Evolutionary conservation across 2,797 vertebrate genomes (phyloP).

Genomic region (Acomys russatus): DNA sequence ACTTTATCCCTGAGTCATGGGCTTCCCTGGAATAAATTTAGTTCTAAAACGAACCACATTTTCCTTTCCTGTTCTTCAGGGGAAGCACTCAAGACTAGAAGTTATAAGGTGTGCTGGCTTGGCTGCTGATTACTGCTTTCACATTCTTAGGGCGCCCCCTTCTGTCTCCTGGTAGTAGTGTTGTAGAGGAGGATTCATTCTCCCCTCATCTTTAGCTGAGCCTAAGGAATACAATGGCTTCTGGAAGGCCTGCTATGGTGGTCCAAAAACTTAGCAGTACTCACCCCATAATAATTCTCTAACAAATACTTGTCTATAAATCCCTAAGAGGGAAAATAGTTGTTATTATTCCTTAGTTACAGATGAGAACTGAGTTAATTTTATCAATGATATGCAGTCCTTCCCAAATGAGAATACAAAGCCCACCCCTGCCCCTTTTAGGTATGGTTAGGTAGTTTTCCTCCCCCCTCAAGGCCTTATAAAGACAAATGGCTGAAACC

Average conservation of each 20-base stretch:
- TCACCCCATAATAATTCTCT: background rate
- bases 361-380: background rate
- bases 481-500: background rate
- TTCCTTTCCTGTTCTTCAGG: conserved; percentile 39
- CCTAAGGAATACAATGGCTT: no score
- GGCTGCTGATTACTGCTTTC: conserved; percentile 11
- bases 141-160: conserved; percentile 83
- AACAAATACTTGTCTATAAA: background rate
- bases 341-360: background rate
- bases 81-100: conserved; percentile 26
- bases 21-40: background rate
- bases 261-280: background rate
- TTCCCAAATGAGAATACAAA: background rate
- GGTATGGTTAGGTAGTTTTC: background rate
- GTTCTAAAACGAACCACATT: background rate
- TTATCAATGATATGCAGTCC: background rate
- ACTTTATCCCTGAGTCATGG: background rate
- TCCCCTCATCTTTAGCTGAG: background rate
- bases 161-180: conserved; percentile 67
- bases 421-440: background rate
- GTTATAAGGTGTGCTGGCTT: background rate
- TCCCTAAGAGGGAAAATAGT: background rate
- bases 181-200: background rate
- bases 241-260: background rate
- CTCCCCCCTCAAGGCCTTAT: background rate